These are phyloP conservation scores for Lottia gigantea DNA, from an alignment of 2,888 invertebrate genomes.

Conservation along the genomic window DNA sequence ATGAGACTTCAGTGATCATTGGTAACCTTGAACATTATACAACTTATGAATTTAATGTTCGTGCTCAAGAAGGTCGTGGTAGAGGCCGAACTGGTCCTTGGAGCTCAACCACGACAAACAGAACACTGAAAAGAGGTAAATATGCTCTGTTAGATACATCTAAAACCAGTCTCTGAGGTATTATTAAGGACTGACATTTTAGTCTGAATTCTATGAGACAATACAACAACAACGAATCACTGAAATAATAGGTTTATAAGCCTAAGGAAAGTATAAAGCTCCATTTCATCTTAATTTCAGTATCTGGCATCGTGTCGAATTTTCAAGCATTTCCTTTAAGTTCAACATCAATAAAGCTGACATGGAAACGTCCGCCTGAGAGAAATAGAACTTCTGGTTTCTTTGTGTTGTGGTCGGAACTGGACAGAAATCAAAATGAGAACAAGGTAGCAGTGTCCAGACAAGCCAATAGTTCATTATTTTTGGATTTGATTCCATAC, in stretches of 20 bases:
- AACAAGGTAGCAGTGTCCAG: conserved; percentile 22
- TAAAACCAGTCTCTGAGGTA: too few species aligned
- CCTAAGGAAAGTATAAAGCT: too few species aligned
- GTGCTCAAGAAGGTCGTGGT: conserved; percentile 20
- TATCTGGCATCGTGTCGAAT: conserved; percentile 22
- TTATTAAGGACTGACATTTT: too few species aligned
- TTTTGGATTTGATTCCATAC: conserved; percentile 26
- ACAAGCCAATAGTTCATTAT: conserved; percentile 21
- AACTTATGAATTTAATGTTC: conserved; percentile 29
- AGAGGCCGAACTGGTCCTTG: conserved; percentile 22
- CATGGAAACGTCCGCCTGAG: conserved; percentile 29
- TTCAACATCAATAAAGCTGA: conserved; percentile 25
- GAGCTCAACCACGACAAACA: conserved; percentile 22
- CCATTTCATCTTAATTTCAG: conserved; percentile 2
- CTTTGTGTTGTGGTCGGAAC: conserved; percentile 26
- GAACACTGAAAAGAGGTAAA: conserved; percentile 16
- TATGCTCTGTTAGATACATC: too few species aligned
- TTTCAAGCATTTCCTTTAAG: conserved; percentile 28
- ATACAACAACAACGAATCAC: too few species aligned
- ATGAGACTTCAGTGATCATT: conserved; percentile 15
- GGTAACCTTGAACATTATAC: conserved; percentile 25
- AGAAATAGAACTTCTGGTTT: conserved; percentile 27
- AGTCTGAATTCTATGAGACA: too few species aligned
- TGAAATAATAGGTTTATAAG: too few species aligned
- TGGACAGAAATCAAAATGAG: conserved; percentile 17